Conservation (phyloP, 2,888 invertebrate species). For the Gasteruption jaculator region DNA sequence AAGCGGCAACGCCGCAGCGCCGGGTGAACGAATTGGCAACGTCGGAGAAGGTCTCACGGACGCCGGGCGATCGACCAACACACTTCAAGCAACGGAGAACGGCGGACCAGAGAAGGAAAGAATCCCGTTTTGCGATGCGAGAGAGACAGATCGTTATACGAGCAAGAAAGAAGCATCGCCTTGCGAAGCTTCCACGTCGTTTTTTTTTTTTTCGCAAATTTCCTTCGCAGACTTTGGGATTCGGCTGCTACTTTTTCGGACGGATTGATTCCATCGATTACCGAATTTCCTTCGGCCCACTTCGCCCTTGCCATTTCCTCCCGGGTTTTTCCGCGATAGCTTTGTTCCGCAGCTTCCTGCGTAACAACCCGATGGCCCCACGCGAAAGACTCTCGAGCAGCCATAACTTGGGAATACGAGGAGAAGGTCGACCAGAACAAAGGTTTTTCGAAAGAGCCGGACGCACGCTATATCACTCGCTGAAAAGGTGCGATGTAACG, state of each 20-base stretch:
- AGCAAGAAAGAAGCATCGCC: conserved; percentile 21
- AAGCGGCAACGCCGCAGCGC: conserved; percentile 32
- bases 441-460: too few species aligned
- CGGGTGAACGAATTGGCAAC: conserved; percentile 31
- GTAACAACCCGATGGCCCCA: too few species aligned
- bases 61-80: conserved; percentile 43
- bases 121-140: conserved; percentile 46
- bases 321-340: too few species aligned
- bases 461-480: too few species aligned
- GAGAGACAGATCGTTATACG: conserved; percentile 24
- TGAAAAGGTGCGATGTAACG: too few species aligned
- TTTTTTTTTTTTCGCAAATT: not conserved
- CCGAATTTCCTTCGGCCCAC: not conserved
- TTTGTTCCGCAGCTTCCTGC: too few species aligned
- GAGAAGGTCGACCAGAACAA: too few species aligned
- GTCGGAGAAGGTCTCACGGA: conserved; percentile 37
- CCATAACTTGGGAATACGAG: too few species aligned
- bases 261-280: not conserved
- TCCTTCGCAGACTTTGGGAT: not conserved
- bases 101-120: conserved; percentile 45
- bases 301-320: not conserved
- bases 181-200: conserved; percentile 15
- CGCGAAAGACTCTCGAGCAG: too few species aligned
- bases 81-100: conserved; percentile 39
- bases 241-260: not conserved